Evolutionary conservation across 2,888 invertebrate genomes (phyloP).

Genomic region (Galeopsomyia nigrocyanea): DNA sequence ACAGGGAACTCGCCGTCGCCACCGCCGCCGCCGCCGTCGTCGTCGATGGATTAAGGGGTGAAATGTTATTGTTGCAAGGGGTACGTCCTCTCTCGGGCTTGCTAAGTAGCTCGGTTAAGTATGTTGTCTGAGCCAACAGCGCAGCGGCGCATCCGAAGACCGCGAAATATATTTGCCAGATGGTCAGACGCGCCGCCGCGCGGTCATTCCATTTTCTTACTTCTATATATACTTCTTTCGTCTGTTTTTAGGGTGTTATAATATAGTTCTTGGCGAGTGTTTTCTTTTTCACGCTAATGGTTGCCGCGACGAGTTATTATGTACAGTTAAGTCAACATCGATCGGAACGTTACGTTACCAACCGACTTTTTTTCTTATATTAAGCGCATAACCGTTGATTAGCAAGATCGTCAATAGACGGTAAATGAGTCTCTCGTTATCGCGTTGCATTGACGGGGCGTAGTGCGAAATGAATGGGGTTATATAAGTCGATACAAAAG

Average conservation of each 20-base stretch:
- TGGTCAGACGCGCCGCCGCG: conserved; percentile 44
- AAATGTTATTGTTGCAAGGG: conserved; percentile 69
- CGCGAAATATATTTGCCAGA: conserved; percentile 51
- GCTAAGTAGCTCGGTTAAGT: conserved; percentile 68
- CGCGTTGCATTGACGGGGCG: conserved; percentile 7
- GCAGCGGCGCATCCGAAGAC: conserved; percentile 64
- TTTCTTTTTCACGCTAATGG: too few relatives aligned
- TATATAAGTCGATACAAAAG: conserved; percentile 8
- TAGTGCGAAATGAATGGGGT: conserved; percentile 23
- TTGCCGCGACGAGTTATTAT: too few relatives aligned
- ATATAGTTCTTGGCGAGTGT: too few relatives aligned
- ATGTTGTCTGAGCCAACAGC: conserved; percentile 68
- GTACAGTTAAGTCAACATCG: too few relatives aligned
- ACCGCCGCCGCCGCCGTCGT: conserved; percentile 43
- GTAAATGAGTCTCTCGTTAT: conserved; percentile 8
- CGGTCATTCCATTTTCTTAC: conserved; percentile 40
- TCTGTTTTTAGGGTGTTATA: too few relatives aligned
- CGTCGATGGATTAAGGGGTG: conserved; percentile 64
- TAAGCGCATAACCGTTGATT: too few relatives aligned
- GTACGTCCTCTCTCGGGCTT: conserved; percentile 59
- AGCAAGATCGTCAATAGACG: neutral
- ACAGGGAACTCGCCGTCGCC: conserved; percentile 52
- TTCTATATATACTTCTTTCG: too few relatives aligned
- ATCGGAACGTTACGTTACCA: too few relatives aligned
- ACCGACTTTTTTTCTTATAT: too few relatives aligned